Conservation (phyloP, 2,888 invertebrate species). For the Crepidodera aurea region DNA sequence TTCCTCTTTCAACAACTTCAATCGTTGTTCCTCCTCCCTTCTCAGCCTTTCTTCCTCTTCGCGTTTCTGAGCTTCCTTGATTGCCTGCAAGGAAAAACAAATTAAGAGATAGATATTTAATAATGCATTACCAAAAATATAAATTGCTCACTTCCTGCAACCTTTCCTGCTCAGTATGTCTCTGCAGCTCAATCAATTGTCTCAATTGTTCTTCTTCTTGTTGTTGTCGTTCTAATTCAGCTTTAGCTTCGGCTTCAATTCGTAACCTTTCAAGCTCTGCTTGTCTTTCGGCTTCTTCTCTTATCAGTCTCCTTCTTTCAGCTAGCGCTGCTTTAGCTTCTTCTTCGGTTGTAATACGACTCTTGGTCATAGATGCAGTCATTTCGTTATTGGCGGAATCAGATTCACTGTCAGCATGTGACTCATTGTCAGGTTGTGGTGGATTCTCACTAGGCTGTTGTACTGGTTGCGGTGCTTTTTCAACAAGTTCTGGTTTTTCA, state of each 20-base stretch:
- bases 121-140: not conserved
- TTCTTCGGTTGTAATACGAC: conserved; percentile 86
- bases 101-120: conserved; percentile 1
- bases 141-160: conserved; percentile 78
- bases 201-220: conserved; percentile 87
- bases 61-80: conserved; percentile 75
- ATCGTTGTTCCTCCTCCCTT: conserved; percentile 71
- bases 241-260: conserved; percentile 75
- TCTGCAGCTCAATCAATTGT: conserved; percentile 79
- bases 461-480: not conserved
- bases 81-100: conserved; percentile 61
- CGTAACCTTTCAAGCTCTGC: conserved; percentile 84
- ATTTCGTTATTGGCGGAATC: conserved; percentile 51
- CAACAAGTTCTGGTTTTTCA: not conserved
- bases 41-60: conserved; percentile 80
- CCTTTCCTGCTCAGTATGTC: conserved; percentile 85
- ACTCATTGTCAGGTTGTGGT: conserved; percentile 10
- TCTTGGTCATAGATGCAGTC: conserved; percentile 73
- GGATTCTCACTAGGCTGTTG: not conserved
- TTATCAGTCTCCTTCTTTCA: conserved; percentile 83
- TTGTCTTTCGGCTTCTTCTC: conserved; percentile 91
- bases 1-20: conserved; percentile 76
- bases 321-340: conserved; percentile 94
- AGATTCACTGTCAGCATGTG: conserved; percentile 30
- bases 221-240: conserved; percentile 74